These are phyloP conservation scores for Pelvicachromis taeniatus DNA, from an alignment of 2,113 vertebrate species.

Conservation along the genomic window DNA sequence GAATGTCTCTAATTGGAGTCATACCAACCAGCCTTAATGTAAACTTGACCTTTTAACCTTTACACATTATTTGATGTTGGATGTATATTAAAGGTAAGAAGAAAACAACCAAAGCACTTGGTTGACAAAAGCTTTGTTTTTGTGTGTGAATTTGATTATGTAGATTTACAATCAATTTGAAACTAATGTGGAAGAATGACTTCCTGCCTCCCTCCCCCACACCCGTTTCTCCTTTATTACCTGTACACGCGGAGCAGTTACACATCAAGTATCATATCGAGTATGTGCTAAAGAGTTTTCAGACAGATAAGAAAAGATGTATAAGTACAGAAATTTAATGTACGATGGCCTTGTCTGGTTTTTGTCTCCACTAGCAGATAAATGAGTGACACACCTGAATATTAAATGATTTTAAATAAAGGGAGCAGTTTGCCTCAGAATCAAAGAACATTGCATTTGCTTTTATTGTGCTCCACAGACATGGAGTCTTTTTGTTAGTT, in stretches of 20 bases:
- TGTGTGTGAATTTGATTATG: background rate
- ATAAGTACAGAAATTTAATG: background rate
- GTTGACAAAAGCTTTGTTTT: background rate
- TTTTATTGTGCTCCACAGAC: background rate
- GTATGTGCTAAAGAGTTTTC: background rate
- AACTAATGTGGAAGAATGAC: background rate
- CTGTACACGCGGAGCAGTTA: background rate
- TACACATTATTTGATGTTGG: background rate
- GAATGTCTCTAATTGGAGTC: background rate
- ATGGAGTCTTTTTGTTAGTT: background rate
- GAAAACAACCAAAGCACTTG: background rate
- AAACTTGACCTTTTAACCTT: background rate
- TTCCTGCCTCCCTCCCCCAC: accelerated
- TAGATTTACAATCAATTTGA: background rate
- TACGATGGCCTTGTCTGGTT: background rate
- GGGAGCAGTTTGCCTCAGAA: background rate
- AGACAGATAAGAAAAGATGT: background rate
- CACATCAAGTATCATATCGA: background rate
- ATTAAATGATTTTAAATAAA: background rate
- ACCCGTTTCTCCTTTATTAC: background rate
- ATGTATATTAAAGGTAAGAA: background rate
- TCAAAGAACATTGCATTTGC: background rate
- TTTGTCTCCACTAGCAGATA: background rate
- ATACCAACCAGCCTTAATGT: background rate
- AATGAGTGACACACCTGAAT: background rate